Base-by-base conservation (phyloP, 2,888 invertebrate species). In the Heliconius aoede region DNA sequence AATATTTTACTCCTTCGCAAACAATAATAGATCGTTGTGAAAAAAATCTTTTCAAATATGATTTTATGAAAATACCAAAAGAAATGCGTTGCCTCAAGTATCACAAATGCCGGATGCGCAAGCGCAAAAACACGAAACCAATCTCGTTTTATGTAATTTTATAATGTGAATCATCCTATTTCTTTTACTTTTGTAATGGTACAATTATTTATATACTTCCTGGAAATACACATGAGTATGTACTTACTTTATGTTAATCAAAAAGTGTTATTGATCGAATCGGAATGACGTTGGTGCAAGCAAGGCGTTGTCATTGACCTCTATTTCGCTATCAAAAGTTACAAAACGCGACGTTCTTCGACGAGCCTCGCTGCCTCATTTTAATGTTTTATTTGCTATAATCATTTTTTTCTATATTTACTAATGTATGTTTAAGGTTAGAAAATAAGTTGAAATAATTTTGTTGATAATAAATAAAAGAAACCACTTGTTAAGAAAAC, bases 261-360 rank as follows among this genome's bases (percentile, higher is more conserved):
- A 83, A 84, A 84, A 83, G 55, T 24, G 80, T 83, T 79, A 80
- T 82, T 81, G 82, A 83, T 84, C 82, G 78, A 78, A 84, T 81
- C 87, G 85, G 83, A 87, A 86, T 86, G 87, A 86, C 86, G 87
- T 85, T 87, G 85, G 83, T 86, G 85, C 86, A 86, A 86, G 89
- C 89, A 89, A 90, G 90, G 90, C 90, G 88, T 93, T 94, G 93
- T 93, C 93, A 93, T 91, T 94, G 93, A 93, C 93, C 93, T 89
- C 91, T 92, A 92, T 93, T 94, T 91, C 86, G 91, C 90, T 90
- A 90, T 86, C 85, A 85, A 86, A 86, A 86, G 85, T 88, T 88
- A 89, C 88, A 87, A 89, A 89, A 89, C 86, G 87, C 84, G 85
- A 88, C 87, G 89, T 89, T 89, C 89, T 88, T 84, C 86, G 88